A percentile compares a stretch with the other conserved stretches of the same genome.
phyloP scores from a whole-genome alignment of 2,888 invertebrate species.

The Hypercompe scribonia region DNA sequence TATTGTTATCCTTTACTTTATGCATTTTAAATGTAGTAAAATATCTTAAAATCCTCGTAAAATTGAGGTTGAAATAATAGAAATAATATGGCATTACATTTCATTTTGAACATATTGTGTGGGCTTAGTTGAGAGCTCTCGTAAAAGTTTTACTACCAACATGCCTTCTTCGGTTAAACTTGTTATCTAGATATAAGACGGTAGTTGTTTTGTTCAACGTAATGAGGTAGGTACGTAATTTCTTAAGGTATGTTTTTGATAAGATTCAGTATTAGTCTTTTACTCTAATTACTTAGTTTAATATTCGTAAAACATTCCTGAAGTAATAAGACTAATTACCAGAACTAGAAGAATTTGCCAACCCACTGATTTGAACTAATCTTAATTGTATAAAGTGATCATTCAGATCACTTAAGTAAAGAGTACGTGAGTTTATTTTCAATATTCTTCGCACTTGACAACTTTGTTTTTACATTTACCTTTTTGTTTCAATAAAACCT shows the following conservation, averaged over 20 bases:
- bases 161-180: slow-evolving; percentile 23
- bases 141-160: slow-evolving; percentile 18
- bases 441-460: no score
- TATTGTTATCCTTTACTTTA: no score
- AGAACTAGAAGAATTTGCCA: background rate
- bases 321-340: background rate
- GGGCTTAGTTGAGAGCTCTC: slow-evolving; percentile 34
- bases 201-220: background rate
- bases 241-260: background rate
- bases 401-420: no score
- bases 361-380: background rate
- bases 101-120: slow-evolving; percentile 31
- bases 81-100: slow-evolving; percentile 25
- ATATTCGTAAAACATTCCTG: background rate
- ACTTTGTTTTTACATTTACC: background rate
- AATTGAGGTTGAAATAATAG: background rate
- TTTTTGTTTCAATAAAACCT: background rate
- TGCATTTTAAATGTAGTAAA: no score
- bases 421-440: background rate
- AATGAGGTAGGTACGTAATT: background rate
- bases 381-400: background rate
- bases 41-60: background rate
- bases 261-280: background rate
- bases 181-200: slow-evolving; percentile 29
- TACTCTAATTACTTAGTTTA: background rate